Base-by-base conservation (phyloP, 2,888 invertebrate genomes). In the Heliconius charithonia region DNA sequence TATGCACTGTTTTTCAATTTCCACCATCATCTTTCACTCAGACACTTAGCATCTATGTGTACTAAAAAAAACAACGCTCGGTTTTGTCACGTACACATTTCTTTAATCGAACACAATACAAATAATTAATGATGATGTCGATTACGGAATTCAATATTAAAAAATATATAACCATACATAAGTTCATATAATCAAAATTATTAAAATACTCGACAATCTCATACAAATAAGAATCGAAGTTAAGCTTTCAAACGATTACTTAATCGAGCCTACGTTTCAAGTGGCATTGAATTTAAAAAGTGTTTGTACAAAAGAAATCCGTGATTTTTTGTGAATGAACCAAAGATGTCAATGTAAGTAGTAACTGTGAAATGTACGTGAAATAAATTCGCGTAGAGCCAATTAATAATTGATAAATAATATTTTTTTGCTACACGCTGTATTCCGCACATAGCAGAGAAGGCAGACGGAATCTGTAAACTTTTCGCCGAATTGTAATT, bases 171-270 rank as follows among this genome's bases (percentile, higher is more conserved):
- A 63, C 16, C 13, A 25, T 13, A 65, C 29, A 13, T 12, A n/a
- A 56, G 22, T 22, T 71, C 56, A 19, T 29, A 56, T 71, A 56
- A 56, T n/a, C 56, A 32, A 22, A 0, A 29, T 29, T 4, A 27
- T 71, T 29, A 29, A 71, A 29, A 71, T 13, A 71, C n/a, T 56
- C 2, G 22, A 71, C 71, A 71, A 71, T 71, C 51, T 56, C 29
- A 56, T 51, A 29, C 29, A 56, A 29, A 56, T 2, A n/a, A 71
- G 56, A 29, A 71, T 56, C 29, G 71, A 29, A 32, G 56, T 29
- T 71, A 56, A 71, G 22, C 51, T 71, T 56, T 29, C 51, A 29
- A 71, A 56, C 29, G 56, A 71, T 71, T 71, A 71, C 71, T 71
- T 71, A 71, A 71, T 56, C 71, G 71, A 13, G 71, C 71, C 56